Percentiles rank a stretch among this genome's conserved stretches.
Conservation (phyloP, 2,888 invertebrate species). For the Frankliniella fusca region DNA sequence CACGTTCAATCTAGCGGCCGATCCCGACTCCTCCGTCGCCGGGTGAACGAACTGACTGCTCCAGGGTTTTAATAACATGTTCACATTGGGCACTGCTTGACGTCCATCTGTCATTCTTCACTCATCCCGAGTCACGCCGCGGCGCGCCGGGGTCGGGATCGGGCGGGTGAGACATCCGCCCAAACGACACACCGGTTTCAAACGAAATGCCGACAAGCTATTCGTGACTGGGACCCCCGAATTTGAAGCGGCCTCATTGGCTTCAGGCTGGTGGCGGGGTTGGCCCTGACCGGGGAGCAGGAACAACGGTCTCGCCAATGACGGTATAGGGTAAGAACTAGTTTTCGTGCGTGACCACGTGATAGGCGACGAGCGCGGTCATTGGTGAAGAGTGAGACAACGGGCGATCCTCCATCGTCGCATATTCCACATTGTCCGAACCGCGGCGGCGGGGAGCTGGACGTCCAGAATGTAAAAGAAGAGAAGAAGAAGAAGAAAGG, state of each 20-base stretch:
- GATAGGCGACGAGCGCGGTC: too few relatives aligned
- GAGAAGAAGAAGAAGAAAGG: too few relatives aligned
- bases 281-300: background rate
- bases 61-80: conserved; percentile 14
- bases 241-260: background rate
- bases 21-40: background rate
- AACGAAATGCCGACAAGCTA: background rate
- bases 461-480: too few relatives aligned
- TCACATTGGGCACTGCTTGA: conserved; percentile 23
- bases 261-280: background rate
- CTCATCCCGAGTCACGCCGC: background rate
- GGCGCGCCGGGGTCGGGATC: background rate
- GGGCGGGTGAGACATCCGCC: background rate
- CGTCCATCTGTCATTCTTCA: conserved; percentile 19
- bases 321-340: too few relatives aligned
- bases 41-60: conserved; percentile 2
- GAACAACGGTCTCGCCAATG: too few relatives aligned
- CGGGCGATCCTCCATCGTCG: too few relatives aligned
- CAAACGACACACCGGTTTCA: background rate
- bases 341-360: too few relatives aligned
- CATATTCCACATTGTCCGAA: too few relatives aligned
- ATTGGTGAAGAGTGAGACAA: too few relatives aligned
- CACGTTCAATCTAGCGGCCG: conserved; percentile 21
- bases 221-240: background rate
- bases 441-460: too few relatives aligned